Percentiles rank a stretch among this genome's conserved stretches.
Conservation (phyloP, 2,113 vertebrate species). For the Grallaria varia region DNA sequence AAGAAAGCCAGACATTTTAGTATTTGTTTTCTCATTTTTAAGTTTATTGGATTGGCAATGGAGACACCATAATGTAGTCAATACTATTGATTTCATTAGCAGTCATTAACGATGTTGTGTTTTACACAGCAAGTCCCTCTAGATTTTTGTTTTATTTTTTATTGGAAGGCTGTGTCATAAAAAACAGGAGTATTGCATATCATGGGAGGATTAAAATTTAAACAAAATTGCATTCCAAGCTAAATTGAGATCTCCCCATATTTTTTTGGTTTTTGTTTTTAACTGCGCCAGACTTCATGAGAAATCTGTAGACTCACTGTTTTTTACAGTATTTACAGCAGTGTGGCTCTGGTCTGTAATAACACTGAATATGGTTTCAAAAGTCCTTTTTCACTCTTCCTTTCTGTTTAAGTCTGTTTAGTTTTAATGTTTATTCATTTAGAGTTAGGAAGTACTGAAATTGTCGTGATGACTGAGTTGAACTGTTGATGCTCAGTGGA, state of each 20-base stretch:
- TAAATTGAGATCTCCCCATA: background rate
- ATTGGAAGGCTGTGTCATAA: background rate
- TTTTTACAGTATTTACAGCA: background rate
- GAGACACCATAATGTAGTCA: background rate
- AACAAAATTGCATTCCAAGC: background rate
- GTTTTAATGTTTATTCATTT: background rate
- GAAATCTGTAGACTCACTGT: background rate
- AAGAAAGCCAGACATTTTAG: background rate
- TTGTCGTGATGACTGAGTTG: background rate
- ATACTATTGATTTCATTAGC: background rate
- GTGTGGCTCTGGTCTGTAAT: background rate
- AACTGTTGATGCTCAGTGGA: background rate
- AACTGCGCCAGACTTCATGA: background rate
- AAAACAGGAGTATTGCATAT: background rate
- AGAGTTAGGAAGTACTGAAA: background rate
- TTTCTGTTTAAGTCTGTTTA: background rate
- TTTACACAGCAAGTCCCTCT: background rate
- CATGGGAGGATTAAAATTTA: background rate
- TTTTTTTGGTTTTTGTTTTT: background rate
- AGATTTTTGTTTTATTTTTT: background rate
- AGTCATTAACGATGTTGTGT: background rate
- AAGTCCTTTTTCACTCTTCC: background rate
- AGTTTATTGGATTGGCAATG: background rate
- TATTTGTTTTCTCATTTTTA: background rate
- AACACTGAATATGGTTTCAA: background rate